A percentile compares a stretch with the other conserved stretches of the same genome.
These are phyloP conservation scores for Trichechus manatus DNA, from an alignment of 2,113 vertebrate genomes.

Conservation along the genomic window DNA sequence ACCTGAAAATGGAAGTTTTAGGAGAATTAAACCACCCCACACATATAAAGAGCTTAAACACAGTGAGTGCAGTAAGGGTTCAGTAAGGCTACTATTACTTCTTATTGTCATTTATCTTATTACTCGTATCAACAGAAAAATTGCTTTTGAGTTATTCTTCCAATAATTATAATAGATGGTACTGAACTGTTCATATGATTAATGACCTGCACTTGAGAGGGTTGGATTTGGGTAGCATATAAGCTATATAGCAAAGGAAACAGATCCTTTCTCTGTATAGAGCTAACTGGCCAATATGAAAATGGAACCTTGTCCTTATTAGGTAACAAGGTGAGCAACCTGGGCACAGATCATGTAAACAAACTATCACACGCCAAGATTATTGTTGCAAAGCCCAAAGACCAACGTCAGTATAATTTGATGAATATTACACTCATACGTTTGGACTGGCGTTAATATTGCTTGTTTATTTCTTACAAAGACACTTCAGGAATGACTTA, in stretches of 20 bases:
- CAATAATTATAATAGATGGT: conserved; percentile 2
- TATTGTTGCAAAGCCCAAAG: background rate
- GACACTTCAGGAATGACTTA: background rate
- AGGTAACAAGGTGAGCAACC: conserved; percentile 29
- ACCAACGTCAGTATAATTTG: background rate
- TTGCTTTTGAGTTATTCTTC: conserved; percentile 15
- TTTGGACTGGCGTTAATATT: conserved; percentile 19
- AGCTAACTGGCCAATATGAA: background rate
- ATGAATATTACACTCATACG: background rate
- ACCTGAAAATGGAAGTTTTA: conserved; percentile 32
- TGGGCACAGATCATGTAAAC: conserved; percentile 31
- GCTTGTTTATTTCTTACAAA: conserved; percentile 43
- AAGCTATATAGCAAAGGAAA: background rate
- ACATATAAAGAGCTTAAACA: background rate
- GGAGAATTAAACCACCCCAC: conserved; percentile 13
- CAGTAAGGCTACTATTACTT: background rate
- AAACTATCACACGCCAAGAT: conserved; percentile 19
- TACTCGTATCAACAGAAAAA: conserved; percentile 1
- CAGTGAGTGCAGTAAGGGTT: background rate
- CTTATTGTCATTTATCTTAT: background rate
- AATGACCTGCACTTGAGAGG: background rate
- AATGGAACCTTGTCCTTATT: conserved; percentile 32
- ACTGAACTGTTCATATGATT: background rate
- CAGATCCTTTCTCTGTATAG: background rate
- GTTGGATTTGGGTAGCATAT: background rate